These are phyloP conservation scores for Noctua janthina DNA, from an alignment of 2,888 invertebrate genomes.

Conservation along the genomic window DNA sequence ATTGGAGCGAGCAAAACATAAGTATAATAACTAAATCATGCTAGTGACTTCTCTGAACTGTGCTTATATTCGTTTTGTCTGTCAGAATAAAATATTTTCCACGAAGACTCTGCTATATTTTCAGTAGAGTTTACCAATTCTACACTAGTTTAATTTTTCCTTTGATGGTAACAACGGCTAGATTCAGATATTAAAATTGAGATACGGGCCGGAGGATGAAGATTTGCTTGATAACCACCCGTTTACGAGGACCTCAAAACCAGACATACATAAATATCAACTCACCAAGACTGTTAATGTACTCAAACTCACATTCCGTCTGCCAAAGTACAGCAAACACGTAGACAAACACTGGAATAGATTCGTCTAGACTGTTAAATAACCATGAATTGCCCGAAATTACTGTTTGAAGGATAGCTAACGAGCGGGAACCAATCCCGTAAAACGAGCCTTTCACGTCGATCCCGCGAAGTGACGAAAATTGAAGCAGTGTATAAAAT, in stretches of 20 bases:
- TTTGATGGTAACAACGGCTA: not conserved
- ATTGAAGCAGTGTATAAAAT: slow-evolving; percentile 25
- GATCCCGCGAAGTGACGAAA: slow-evolving; percentile 36
- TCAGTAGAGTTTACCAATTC: not conserved
- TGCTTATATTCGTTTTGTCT: not conserved
- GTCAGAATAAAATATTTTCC: not conserved
- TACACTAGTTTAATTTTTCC: not conserved
- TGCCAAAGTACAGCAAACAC: slow-evolving; percentile 16
- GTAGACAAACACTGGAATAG: slow-evolving; percentile 3
- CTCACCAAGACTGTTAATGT: not conserved
- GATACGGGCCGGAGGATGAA: not conserved
- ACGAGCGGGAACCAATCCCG: slow-evolving; percentile 23
- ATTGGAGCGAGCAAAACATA: not conserved
- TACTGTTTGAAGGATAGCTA: slow-evolving; percentile 32
- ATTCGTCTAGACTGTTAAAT: slow-evolving; percentile 39
- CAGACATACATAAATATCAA: slow-evolving; percentile 19
- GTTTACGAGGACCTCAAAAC: not conserved
- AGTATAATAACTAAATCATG: not conserved
- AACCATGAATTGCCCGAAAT: slow-evolving; percentile 37
- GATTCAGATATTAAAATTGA: not conserved
- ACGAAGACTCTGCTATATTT: not conserved
- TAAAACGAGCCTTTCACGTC: slow-evolving; percentile 13
- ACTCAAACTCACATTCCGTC: slow-evolving; percentile 9
- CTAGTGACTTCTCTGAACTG: not conserved
- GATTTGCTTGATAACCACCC: not conserved